Conservation (phyloP, 2,113 vertebrate genomes). For the Oenanthe oenanthe region DNA sequence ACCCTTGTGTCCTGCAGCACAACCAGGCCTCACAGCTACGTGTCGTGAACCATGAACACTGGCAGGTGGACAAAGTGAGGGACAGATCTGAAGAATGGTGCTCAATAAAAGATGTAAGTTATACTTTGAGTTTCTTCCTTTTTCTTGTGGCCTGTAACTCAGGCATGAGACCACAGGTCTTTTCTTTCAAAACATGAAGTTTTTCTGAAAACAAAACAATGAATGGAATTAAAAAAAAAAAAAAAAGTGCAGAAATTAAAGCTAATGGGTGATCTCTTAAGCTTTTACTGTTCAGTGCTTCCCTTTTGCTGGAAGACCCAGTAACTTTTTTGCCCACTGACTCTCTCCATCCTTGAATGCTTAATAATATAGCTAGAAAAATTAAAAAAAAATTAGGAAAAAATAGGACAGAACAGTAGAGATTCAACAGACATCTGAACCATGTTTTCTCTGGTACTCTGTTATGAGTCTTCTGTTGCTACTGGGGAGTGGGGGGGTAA, state of each 20-base stretch:
- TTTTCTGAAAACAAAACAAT: background rate
- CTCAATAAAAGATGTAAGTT: background rate
- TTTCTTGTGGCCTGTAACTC: background rate
- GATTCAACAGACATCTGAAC: background rate
- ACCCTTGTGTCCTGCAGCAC: slow-evolving; percentile 37
- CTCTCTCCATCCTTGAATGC: background rate
- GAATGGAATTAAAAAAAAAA: background rate
- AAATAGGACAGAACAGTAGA: background rate
- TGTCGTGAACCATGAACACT: background rate
- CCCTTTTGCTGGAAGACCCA: background rate
- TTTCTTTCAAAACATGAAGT: background rate
- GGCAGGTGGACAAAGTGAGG: slow-evolving; percentile 25
- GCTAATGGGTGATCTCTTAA: background rate
- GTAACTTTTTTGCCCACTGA: background rate
- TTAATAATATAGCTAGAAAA: background rate
- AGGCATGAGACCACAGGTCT: background rate
- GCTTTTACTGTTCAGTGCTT: background rate
- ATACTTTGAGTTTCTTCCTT: background rate
- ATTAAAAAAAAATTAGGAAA: background rate
- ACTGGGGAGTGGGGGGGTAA: background rate
- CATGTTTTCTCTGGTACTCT: background rate
- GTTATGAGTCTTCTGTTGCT: background rate
- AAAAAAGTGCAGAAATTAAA: background rate
- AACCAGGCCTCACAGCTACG: slow-evolving; percentile 31
- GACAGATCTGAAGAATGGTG: background rate